Base-by-base conservation (phyloP, 2,888 invertebrate genomes). In the Xanthorhoe designata region DNA sequence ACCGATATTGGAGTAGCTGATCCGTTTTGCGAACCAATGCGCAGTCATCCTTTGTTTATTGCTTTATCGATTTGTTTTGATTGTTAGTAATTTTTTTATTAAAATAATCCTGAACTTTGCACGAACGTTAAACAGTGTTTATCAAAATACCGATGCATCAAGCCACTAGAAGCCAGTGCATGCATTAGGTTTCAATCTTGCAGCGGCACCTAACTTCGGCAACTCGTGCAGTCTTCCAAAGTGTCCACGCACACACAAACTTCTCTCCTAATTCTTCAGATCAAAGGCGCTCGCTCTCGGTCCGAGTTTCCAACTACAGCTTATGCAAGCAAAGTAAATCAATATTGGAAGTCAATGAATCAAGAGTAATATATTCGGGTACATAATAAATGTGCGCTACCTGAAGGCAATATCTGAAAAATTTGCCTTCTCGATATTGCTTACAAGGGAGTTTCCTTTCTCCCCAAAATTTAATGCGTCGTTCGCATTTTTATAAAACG, bases 361-460 rank as follows among this genome's bases (percentile, higher is more conserved):
- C 93, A 93, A 88, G 92, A 92, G 92, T 92, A 93, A 93, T 93
- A 93, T 93, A 93, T 93, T 92, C 92, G 93, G 93, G 93, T 93
- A 93, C 92, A 93, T 93, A 93, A 93, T 93, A 93, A 93, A 93
- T 93, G 93, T 92, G 91, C 91, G 89, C 93, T 93, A 93, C 93
- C 93, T 93, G 93, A 91, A 93, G 89, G 92, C 92, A 93, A 93
- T 93, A 93, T 93, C 93, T 93, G 92, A 93, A 93, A 93, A 93
- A 92, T 93, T 93, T 93, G 92, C 93, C 92, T 92, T 87, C 90
- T 92, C 92, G 91, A 92, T 92, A 92, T 93, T 92, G 93, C 93
- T 93, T 93, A 93, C 92, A 92, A 91, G 91, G 89, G 90, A 92
- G 92, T 93, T 92, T 92, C 91, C 91, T 91, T 92, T 92, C 92